These are phyloP conservation scores for Mactromeris polynyma DNA, from an alignment of 2,888 invertebrate species.

Conservation along the genomic window DNA sequence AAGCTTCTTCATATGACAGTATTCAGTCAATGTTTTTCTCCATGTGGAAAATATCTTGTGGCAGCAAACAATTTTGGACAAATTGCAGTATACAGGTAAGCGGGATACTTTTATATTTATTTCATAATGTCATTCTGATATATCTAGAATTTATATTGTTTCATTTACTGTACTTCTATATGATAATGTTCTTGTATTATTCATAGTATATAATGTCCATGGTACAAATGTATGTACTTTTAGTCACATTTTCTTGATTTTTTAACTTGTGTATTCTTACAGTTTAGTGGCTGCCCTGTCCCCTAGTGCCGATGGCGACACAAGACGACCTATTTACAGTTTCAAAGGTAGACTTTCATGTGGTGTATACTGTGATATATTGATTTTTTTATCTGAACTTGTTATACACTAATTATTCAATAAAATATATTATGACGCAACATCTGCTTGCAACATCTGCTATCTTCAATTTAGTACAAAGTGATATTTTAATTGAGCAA, in stretches of 20 bases:
- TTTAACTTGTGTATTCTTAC: constrained; percentile 58
- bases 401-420: too few species aligned
- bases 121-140: neutral
- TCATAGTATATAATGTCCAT: too few species aligned
- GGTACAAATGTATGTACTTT: too few species aligned
- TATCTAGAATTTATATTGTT: neutral
- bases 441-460: too few species aligned
- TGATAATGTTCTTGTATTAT: too few species aligned
- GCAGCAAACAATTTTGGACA: constrained; percentile 95
- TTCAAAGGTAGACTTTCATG: constrained; percentile 79
- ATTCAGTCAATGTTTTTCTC: constrained; percentile 93
- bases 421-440: too few species aligned
- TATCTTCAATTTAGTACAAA: too few species aligned
- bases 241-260: too few species aligned
- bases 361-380: too few species aligned
- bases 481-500: too few species aligned
- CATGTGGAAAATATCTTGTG: constrained; percentile 93
- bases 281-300: constrained; percentile 82
- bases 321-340: constrained; percentile 82
- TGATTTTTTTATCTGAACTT: too few species aligned
- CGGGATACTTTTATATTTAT: neutral
- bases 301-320: constrained; percentile 82
- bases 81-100: constrained; percentile 93
- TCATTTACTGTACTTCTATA: too few species aligned
- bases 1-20: constrained; percentile 91